Evolutionary conservation across 37 sponge, comb jelly and placozoan genomes (phyloP).

Genomic region (Ephydatia muelleri): DNA sequence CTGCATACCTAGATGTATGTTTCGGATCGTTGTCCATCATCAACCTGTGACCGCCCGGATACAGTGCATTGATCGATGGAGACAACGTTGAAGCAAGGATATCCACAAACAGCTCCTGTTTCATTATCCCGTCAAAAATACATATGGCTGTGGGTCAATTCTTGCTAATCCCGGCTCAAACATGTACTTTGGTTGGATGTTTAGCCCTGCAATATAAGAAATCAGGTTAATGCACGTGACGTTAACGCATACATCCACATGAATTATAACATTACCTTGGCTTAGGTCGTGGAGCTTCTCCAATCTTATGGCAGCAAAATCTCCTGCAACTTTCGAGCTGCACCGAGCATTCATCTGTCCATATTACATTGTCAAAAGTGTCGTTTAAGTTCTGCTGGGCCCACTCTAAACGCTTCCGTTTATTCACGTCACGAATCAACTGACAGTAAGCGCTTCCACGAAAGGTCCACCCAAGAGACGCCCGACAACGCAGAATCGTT

Average conservation of each 20-base stretch:
- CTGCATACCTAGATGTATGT: no score
- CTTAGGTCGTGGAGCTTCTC: constrained; percentile 36
- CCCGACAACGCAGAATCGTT: constrained; percentile 21
- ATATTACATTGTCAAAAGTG: constrained; percentile 25
- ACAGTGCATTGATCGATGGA: no score
- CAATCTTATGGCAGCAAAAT: constrained; percentile 40
- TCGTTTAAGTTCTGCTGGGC: constrained; percentile 12
- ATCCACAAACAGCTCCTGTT: no score
- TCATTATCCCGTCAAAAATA: no score
- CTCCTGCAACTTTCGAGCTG: constrained; percentile 37
- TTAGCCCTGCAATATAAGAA: constrained; percentile 21
- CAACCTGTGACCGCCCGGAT: no score
- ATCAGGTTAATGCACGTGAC: constrained; percentile 2
- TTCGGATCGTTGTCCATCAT: no score
- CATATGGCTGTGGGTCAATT: constrained; percentile 10
- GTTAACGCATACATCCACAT: no score
- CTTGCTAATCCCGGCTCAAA: constrained; percentile 41
- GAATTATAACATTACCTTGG: constrained; percentile 16
- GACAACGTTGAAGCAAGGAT: no score
- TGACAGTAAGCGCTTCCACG: constrained; percentile 51
- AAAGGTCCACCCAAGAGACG: constrained; percentile 38
- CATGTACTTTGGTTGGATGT: constrained; percentile 50
- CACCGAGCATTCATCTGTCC: constrained; percentile 19
- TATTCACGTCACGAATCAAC: constrained; percentile 23
- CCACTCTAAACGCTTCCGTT: constrained; percentile 23